These are phyloP conservation scores for Aphrophora alni DNA, from an alignment of 2,888 invertebrate species.

Conservation along the genomic window DNA sequence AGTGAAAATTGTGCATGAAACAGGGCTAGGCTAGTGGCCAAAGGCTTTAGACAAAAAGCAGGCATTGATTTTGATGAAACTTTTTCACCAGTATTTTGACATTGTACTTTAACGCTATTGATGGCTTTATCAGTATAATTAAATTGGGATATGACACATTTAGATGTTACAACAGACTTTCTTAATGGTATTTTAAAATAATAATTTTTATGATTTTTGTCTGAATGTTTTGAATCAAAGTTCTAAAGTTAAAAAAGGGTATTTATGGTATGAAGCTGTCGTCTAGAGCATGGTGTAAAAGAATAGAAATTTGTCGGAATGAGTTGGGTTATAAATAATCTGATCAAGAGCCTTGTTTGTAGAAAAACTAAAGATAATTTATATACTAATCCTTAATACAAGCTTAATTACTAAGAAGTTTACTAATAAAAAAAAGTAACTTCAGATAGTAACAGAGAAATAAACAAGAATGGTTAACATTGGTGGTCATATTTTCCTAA, in stretches of 20 bases:
- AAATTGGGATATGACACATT: conserved; percentile 43
- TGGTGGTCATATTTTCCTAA: too few species aligned
- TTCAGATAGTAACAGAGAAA: too few species aligned
- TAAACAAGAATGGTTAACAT: too few species aligned
- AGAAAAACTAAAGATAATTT: too few species aligned
- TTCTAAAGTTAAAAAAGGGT: conserved; percentile 45
- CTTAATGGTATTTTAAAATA: conserved; percentile 48
- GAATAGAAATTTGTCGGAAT: too few species aligned
- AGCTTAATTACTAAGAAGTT: too few species aligned
- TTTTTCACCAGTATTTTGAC: conserved; percentile 53
- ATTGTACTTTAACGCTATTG: conserved; percentile 44
- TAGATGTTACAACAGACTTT: conserved; percentile 51
- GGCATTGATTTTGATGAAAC: conserved; percentile 53
- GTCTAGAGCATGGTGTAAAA: conserved; percentile 26
- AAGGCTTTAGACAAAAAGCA: conserved; percentile 51
- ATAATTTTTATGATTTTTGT: conserved; percentile 46
- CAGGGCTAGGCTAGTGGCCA: conserved; percentile 53
- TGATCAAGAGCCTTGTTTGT: too few species aligned
- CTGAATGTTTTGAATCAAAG: conserved; percentile 44
- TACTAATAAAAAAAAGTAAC: too few species aligned
- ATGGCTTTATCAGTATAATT: conserved; percentile 43
- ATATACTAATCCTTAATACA: too few species aligned
- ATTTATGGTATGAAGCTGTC: conserved; percentile 49
- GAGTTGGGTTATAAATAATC: too few species aligned
- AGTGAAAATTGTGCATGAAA: conserved; percentile 46